phyloP scores from a whole-genome alignment of 2,888 invertebrate genomes.

The Chorisops tibialis region DNA sequence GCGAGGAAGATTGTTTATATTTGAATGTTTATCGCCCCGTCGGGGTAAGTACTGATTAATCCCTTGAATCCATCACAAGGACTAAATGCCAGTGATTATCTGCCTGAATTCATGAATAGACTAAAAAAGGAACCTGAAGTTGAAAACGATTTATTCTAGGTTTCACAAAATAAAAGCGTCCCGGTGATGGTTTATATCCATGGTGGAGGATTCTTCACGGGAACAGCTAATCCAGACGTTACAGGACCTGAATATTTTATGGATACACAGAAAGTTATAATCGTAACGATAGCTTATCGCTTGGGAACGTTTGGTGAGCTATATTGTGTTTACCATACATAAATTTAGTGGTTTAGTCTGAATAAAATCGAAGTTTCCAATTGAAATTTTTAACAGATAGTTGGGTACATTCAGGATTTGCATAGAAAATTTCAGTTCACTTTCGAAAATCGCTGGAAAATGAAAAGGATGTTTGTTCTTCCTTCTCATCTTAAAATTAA shows the following conservation, averaged over 20 bases:
- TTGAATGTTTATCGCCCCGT: slow-evolving; percentile 54
- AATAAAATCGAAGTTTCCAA: too few species aligned
- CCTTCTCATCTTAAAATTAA: too few species aligned
- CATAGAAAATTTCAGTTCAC: too few species aligned
- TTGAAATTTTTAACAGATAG: too few species aligned
- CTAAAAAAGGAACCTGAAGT: not conserved
- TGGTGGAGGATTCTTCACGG: slow-evolving; percentile 56
- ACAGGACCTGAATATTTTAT: slow-evolving; percentile 56
- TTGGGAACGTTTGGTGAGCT: slow-evolving; percentile 46
- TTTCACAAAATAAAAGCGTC: slow-evolving; percentile 30
- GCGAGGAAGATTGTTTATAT: slow-evolving; percentile 55
- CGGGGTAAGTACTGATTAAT: slow-evolving; percentile 35
- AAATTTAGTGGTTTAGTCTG: too few species aligned
- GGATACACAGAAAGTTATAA: slow-evolving; percentile 52
- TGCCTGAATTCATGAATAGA: too few species aligned
- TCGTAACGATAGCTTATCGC: slow-evolving; percentile 55
- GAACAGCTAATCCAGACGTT: slow-evolving; percentile 49
- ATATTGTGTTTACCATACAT: too few species aligned
- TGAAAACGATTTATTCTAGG: not conserved
- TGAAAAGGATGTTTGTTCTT: too few species aligned
- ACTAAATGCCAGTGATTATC: too few species aligned
- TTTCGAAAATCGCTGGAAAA: too few species aligned
- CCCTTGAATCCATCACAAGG: not conserved
- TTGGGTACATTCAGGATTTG: too few species aligned
- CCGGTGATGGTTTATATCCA: slow-evolving; percentile 57